Base-by-base conservation (phyloP, 2,113 vertebrate genomes). In the Acrocephalus kingi region DNA sequence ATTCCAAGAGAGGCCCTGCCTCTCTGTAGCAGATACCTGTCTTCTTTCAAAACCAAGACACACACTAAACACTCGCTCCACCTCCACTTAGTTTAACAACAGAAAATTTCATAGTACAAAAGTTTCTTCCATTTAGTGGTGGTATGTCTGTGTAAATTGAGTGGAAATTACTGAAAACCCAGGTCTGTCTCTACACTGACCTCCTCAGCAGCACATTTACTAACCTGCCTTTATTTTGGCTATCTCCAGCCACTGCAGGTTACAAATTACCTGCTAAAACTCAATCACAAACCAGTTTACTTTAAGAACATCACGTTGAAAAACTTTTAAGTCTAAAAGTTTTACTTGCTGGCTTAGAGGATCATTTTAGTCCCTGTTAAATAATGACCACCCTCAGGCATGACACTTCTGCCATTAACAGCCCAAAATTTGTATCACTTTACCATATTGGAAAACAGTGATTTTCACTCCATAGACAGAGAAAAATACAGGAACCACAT, bases 351-450 rank as follows among this genome's bases (percentile, higher is more conserved):
- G 37, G 67, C 54, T 83, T 63, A n/a, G 15, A 13, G 1, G 17
- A 54, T 58, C 21, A 25, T 63, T 79, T 54, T 27, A 41, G 23
- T 31, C 22, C 11, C 51, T 30, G 6, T 27, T 46, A 66, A 73
- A 58, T 15, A 58, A 64, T 0, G 2, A 75, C 28, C 37, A 18
- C 15, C 35, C 48, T 49, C 27, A 43, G 39, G 33, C 22, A 20
- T 1, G 11, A 39, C 62, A 54, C 7, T 39, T 43, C 37, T 72
- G 35, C 39, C 12, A 24, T 0, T 2, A 68, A 33, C 0, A 4
- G 17, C 24, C 63, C 55, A 90, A 63, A 25, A 23, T 56, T 39
- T 39, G 11, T 30, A 30, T 22, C 28, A 18, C 68, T 68, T 39
- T 22, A 43, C 23, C n/a, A 7, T 0, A 4, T 0, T 22, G 37